Base-by-base conservation (phyloP, 2,797 vertebrate genomes). In the Ibycter americanus region DNA sequence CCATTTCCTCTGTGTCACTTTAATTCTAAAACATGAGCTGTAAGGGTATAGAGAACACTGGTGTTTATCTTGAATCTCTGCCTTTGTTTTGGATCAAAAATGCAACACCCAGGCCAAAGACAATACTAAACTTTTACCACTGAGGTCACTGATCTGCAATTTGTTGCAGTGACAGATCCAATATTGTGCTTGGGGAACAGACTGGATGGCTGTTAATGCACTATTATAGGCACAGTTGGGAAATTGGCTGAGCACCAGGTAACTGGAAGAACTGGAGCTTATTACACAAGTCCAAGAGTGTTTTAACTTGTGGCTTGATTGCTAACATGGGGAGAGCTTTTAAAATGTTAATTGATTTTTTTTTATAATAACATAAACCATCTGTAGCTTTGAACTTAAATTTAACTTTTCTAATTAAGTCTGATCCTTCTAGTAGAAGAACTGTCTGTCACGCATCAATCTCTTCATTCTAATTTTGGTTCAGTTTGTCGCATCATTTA, bases 101-200 rank as follows among this genome's bases (percentile, higher is more conserved):
- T 32, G 40, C 32, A 82, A 62, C 72, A 65, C 36, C 18, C 34
- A 67, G 72, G 88, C 94, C 95, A 97, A 96, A 96, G 73, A 95
- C 89, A 97, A 96, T 83, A 83, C 61, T 80, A 97, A 97, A 76
- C 65, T 79, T 97, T 92, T 94, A 90, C 84, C 29, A 4, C 68
- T 90, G 93, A 96, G 89, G 83, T 95, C 87, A 89, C 81, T 95
- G 93, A 89, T 96, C 87, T 95, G 90, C 72, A 96, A 93, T 97
- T 96, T 95, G 96, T 96, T 96, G 93, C 63, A 80, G 81, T 94
- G 95, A 97, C 88, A 96, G 96, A 96, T 95, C 94, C 76, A 91
- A 89, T 83, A 83, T 55, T 82, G 65, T 70, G 66, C 70, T 97
- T 92, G 90, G 89, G 93, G 89, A 97, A 88, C 61, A 95, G 87